A percentile compares a stretch with the other conserved stretches of the same genome.
Conservation (phyloP, 2,888 invertebrate genomes). For the Candidula unifasciata region DNA sequence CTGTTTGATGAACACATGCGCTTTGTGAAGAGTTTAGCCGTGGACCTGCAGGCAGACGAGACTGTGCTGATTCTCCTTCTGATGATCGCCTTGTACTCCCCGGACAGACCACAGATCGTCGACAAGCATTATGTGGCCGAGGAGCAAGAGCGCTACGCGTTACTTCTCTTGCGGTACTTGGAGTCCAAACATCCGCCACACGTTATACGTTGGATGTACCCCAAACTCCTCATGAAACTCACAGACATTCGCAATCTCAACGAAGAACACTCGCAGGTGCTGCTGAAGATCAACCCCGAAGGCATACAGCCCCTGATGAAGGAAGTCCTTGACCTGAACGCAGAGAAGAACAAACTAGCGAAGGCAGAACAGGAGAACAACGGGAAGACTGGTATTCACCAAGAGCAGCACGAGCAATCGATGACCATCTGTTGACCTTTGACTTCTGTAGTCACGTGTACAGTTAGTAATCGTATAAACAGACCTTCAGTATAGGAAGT, state of each 20-base stretch:
- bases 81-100: slow-evolving; percentile 93
- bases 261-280: slow-evolving; percentile 93
- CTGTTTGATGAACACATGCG: slow-evolving; percentile 78
- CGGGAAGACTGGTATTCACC: slow-evolving; percentile 26
- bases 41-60: slow-evolving; percentile 90
- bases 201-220: slow-evolving; percentile 73
- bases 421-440: slow-evolving; percentile 50
- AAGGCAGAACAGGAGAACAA: slow-evolving; percentile 42
- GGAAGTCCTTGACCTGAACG: slow-evolving; percentile 92
- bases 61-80: slow-evolving; percentile 93
- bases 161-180: slow-evolving; percentile 75
- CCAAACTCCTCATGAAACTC: slow-evolving; percentile 89
- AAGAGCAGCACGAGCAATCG: slow-evolving; percentile 43
- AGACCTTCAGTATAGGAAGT: not conserved
- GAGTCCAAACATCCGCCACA: slow-evolving; percentile 73
- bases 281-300: slow-evolving; percentile 94
- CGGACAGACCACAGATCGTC: slow-evolving; percentile 86
- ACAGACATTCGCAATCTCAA: slow-evolving; percentile 93
- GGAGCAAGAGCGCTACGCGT: slow-evolving; percentile 77
- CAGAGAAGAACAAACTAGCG: slow-evolving; percentile 59
- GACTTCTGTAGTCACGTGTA: not conserved
- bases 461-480: not conserved
- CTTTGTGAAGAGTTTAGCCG: slow-evolving; percentile 82
- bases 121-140: slow-evolving; percentile 74
- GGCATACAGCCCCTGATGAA: slow-evolving; percentile 94